Percentiles rank a stretch among this genome's conserved stretches.
These are phyloP conservation scores for Diphyllodes magnificus DNA, from an alignment of 2,113 vertebrate species.

Conservation along the genomic window DNA sequence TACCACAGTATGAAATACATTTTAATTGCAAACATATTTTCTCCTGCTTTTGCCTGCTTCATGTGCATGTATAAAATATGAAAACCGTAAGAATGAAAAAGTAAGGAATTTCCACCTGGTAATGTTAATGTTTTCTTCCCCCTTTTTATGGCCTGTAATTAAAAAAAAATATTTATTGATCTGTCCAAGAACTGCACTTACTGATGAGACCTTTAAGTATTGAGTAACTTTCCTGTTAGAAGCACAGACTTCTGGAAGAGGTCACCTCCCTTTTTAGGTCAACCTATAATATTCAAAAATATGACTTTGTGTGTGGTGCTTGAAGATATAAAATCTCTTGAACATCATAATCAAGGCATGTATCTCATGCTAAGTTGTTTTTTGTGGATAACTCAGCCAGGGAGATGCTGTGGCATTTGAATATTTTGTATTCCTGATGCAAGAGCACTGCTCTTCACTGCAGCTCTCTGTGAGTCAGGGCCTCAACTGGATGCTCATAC, in stretches of 20 bases:
- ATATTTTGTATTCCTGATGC: neutral
- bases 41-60: neutral
- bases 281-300: neutral
- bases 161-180: neutral
- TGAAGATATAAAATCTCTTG: neutral
- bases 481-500: neutral
- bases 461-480: neutral
- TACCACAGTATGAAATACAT: neutral
- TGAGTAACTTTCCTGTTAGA: neutral
- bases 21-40: slow-evolving; percentile 3
- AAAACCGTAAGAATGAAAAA: neutral
- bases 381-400: neutral
- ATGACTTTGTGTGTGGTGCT: neutral
- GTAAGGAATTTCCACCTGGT: neutral
- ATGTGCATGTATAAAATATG: neutral
- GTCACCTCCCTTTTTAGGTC: neutral
- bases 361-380: neutral
- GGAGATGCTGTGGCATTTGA: neutral
- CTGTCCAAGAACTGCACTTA: neutral
- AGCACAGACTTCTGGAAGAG: neutral
- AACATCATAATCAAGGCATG: neutral
- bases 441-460: neutral
- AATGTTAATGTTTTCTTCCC: neutral
- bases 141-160: neutral
- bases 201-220: neutral